A percentile compares a stretch with the other conserved stretches of the same genome.
These are phyloP conservation scores for Odontesthes bonariensis DNA, from an alignment of 2,113 vertebrate species.

Conservation along the genomic window DNA sequence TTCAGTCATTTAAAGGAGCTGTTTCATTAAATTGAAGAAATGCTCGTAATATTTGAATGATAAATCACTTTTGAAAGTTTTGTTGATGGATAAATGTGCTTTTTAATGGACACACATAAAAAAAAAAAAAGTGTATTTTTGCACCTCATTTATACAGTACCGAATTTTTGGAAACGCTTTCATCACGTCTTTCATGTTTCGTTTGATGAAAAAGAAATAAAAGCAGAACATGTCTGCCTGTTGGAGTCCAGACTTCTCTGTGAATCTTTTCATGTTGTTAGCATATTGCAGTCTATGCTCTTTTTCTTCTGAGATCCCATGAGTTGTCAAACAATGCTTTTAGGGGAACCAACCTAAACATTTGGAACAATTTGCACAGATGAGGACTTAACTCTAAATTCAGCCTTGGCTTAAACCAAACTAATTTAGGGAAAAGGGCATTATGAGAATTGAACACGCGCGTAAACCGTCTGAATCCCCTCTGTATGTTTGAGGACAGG, in stretches of 20 bases:
- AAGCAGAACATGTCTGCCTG: no score
- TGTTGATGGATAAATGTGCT: not conserved
- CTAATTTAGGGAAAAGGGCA: not conserved
- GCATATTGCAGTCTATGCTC: no score
- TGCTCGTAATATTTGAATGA: not conserved
- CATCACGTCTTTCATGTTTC: no score
- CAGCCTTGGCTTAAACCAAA: conserved; percentile 19
- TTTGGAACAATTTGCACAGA: conserved; percentile 7
- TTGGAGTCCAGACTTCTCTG: no score
- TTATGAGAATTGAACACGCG: conserved; percentile 2
- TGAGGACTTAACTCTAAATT: conserved; percentile 22
- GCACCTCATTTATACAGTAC: no score
- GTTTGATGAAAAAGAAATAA: no score
- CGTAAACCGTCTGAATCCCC: conserved; percentile 43
- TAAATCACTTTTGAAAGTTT: not conserved
- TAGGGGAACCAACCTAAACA: conserved; percentile 23
- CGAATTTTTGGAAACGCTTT: no score
- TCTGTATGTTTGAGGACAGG: conserved; percentile 31
- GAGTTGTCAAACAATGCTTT: not conserved
- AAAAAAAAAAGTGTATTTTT: no score
- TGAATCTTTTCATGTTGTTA: no score
- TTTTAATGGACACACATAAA: conserved; percentile 10
- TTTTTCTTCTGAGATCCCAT: no score
- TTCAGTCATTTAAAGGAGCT: conserved; percentile 1
- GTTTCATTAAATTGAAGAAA: not conserved